Percentiles rank a stretch among this genome's conserved stretches.
These are phyloP conservation scores for Cyaniris semiargus DNA, from an alignment of 2,888 invertebrate species.

Conservation along the genomic window DNA sequence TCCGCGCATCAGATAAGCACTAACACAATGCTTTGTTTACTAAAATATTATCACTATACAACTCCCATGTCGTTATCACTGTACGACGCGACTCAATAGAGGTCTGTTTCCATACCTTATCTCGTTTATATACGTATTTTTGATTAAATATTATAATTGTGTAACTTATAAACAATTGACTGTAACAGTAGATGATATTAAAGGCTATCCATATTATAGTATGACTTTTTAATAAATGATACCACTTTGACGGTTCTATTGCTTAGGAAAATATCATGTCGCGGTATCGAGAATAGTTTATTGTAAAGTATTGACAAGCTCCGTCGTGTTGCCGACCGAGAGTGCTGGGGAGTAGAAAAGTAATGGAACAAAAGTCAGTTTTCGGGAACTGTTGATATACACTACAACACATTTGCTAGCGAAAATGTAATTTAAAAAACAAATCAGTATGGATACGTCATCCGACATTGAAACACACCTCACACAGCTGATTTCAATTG, in stretches of 20 bases:
- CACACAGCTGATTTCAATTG: not conserved
- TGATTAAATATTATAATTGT: not conserved
- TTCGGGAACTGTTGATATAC: not conserved
- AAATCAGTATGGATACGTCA: not conserved
- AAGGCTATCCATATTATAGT: not conserved
- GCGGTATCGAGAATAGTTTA: not conserved
- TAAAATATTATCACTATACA: not conserved
- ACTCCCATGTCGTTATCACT: not conserved
- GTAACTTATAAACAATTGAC: not conserved
- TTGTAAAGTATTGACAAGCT: not conserved
- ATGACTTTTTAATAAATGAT: not conserved
- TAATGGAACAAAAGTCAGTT: not conserved
- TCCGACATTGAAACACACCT: not conserved
- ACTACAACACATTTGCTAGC: not conserved
- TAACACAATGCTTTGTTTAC: not conserved
- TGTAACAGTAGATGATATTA: not conserved
- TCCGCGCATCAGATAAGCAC: not conserved
- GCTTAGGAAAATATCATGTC: not conserved
- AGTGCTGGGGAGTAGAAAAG: not conserved
- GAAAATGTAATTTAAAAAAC: not conserved
- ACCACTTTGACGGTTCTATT: not conserved
- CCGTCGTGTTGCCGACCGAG: not conserved
- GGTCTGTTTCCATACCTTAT: slow-evolving; percentile 11
- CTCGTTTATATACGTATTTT: not conserved
- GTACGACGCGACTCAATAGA: not conserved